These are phyloP conservation scores for Aplodontia rufa DNA, from an alignment of 2,113 vertebrate genomes.

Conservation along the genomic window DNA sequence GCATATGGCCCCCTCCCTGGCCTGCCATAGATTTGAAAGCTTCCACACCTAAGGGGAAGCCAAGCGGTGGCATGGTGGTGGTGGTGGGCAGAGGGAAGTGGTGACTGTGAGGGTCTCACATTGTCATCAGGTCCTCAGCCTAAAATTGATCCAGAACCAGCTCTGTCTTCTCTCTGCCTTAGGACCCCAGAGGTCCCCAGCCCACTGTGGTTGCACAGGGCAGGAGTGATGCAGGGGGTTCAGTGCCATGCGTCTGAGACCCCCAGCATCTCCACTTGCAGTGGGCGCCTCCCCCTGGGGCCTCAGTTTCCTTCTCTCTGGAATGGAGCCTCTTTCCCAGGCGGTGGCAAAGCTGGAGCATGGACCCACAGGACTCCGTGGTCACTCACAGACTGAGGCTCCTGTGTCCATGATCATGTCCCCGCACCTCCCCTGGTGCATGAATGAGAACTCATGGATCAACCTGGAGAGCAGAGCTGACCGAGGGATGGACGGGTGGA, in stretches of 20 bases:
- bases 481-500: not conserved
- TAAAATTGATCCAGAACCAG: not conserved
- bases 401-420: accelerated
- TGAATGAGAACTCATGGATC: not conserved
- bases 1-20: not conserved
- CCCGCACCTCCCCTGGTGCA: not conserved
- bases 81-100: not conserved
- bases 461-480: not conserved
- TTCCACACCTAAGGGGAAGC: not conserved
- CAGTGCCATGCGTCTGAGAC: no score
- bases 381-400: not conserved
- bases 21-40: not conserved
- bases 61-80: not conserved
- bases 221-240: not conserved
- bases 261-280: no score
- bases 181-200: not conserved
- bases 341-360: not conserved
- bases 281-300: not conserved
- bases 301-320: not conserved
- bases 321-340: no score
- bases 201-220: not conserved
- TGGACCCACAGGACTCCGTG: accelerated
- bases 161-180: not conserved
- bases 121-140: not conserved
- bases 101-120: accelerated